Evolutionary conservation across 2,888 invertebrate species (phyloP), one percentile per base, ranked within the genome.

Genomic region (Geophilus truncorum): DNA sequence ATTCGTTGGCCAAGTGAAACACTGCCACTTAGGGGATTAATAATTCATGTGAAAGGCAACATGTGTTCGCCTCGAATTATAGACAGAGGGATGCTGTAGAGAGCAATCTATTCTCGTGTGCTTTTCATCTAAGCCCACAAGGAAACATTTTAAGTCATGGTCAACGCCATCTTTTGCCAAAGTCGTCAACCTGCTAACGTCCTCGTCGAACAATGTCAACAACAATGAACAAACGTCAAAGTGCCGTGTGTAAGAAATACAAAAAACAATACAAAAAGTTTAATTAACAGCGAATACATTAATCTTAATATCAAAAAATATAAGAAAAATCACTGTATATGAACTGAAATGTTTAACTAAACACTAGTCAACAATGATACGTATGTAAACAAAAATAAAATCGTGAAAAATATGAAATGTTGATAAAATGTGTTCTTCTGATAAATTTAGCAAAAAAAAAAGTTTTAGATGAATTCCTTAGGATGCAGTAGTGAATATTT

Each of bases 11-110:
- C 70, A 70, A 70, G 70, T 28, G 70, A 70, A 70, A 70, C 70
- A 70, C 70, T 70, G 70, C 70, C 70, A 70, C 70, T 70, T 70
- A 70, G 70, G 70, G 70, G 70, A 70, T 70, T 70, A 70, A 70
- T 70, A 70, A 70, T 70, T 70, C 70, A 70, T 70, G 70, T 70
- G 70, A 70, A 70, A 70, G 70, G 70, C 70, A 70, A 70, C 70
- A 70, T 70, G 70, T 70, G 70, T 70, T 70, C 70, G 70, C 70
- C 70, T 70, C 25, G 70, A 70, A 70, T 70, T 70, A 70, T 70
- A 70, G 70, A 70, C 25, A 70, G 51, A 51, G 51, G 70, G 70
- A 70, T 70, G 70, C 70, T 70, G 70, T 28, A 70, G 70, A 70
- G 70, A 70, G 70, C 70, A 70, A 70, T 70, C 70, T 70, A 70